Evolutionary conservation across 2,797 vertebrate genomes (phyloP).

Genomic region (Scleropages formosus): DNA sequence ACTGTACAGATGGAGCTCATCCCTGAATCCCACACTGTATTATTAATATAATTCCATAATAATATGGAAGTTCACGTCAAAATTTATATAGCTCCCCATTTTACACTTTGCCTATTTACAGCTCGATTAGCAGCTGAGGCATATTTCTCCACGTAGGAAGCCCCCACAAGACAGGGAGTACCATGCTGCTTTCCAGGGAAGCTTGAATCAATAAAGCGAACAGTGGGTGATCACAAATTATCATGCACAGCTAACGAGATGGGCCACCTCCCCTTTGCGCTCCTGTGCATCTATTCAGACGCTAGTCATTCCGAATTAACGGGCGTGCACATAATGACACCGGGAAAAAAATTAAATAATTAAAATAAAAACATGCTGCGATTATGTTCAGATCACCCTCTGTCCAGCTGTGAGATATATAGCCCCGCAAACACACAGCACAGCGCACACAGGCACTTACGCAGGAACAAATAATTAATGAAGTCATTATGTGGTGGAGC

Average conservation of each 20-base stretch:
- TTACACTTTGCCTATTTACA: no score
- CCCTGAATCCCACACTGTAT: no score
- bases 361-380: background rate
- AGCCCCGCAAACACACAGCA: background rate
- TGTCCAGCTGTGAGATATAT: background rate
- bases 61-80: background rate
- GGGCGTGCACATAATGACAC: slow-evolving; percentile 1
- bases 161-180: background rate
- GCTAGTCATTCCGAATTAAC: background rate
- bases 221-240: background rate
- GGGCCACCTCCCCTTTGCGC: background rate
- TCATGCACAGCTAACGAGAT: background rate
- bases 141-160: background rate
- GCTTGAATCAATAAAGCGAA: background rate
- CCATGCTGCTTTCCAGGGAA: background rate
- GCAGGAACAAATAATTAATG: slow-evolving; percentile 2
- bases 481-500: slow-evolving; percentile 12
- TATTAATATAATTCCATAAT: background rate
- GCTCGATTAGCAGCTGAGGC: no score
- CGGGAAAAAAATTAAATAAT: slow-evolving; percentile 1
- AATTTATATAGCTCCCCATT: background rate
- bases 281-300: background rate
- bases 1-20: no score
- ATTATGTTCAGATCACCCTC: no score
- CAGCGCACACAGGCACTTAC: background rate